Evolutionary conservation across 2,797 vertebrate genomes (phyloP).

Genomic region (Chrysolophus pictus): DNA sequence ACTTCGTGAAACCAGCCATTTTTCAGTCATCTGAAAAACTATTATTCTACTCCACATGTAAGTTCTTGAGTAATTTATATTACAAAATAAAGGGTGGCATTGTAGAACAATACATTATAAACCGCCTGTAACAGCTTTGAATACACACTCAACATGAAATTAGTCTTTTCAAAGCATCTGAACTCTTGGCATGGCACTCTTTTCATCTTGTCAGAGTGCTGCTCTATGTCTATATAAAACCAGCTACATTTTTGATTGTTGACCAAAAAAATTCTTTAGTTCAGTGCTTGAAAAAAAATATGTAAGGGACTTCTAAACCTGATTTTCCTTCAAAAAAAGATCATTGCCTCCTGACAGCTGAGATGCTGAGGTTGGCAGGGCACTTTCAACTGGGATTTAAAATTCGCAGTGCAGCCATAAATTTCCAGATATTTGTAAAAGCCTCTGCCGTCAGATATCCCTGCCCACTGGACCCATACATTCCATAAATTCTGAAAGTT

Average conservation of each 20-base stretch:
- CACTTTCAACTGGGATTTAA: conserved; percentile 48
- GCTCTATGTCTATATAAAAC: conserved; percentile 25
- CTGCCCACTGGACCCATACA: neutral
- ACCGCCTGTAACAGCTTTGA: conserved; percentile 18
- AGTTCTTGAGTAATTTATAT: neutral
- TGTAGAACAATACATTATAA: neutral
- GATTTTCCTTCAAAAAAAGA: conserved; percentile 42
- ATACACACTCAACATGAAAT: neutral
- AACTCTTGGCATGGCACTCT: neutral
- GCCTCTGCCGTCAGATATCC: neutral
- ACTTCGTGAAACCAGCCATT: neutral
- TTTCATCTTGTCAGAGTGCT: conserved; percentile 16
- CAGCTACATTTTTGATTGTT: neutral
- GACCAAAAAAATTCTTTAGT: neutral
- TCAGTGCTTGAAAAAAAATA: neutral
- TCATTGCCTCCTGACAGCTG: neutral
- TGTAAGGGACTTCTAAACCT: conserved; percentile 19
- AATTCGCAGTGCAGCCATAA: conserved; percentile 47
- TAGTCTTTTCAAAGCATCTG: neutral
- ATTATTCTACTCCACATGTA: neutral
- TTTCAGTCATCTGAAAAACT: conserved; percentile 15
- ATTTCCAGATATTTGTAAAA: conserved; percentile 58
- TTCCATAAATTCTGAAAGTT: neutral
- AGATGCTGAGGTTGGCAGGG: conserved; percentile 8
- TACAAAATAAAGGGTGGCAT: neutral